Conservation (phyloP, 2,113 vertebrate genomes). For the Rhynchopsitta pachyrhyncha region DNA sequence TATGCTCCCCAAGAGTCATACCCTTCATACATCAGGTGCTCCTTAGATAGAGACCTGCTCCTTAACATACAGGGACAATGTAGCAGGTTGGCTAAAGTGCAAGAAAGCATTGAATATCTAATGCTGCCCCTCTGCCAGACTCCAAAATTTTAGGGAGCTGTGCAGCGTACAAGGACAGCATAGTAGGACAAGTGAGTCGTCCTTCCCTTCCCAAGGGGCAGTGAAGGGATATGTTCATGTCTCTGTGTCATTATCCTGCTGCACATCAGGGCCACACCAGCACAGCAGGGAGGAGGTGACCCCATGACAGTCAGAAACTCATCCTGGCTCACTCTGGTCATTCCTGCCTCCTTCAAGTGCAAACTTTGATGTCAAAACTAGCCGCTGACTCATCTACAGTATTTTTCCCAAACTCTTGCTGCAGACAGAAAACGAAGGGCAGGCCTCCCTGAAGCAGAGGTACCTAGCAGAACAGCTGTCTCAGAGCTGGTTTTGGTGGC, state of each 20-base stretch:
- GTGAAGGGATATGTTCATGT: too few relatives aligned
- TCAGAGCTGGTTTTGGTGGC: background rate
- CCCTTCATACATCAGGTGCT: background rate
- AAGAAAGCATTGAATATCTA: background rate
- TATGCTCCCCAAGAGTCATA: accelerated
- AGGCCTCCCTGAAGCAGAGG: background rate
- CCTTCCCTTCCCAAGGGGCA: background rate
- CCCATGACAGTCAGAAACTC: background rate
- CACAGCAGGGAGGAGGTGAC: background rate
- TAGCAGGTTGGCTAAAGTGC: accelerated
- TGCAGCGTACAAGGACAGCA: accelerated
- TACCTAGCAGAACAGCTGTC: background rate
- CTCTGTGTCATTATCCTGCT: background rate
- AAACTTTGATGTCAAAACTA: background rate
- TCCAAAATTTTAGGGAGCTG: background rate
- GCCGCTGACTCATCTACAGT: background rate
- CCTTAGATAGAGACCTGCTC: background rate
- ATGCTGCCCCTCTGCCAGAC: background rate
- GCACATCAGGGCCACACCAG: background rate
- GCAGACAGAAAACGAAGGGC: background rate
- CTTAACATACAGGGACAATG: accelerated
- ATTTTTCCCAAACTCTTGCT: background rate
- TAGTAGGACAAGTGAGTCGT: accelerated
- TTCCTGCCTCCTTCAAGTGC: background rate
- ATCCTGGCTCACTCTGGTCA: background rate